Percentiles rank a stretch among this genome's conserved stretches.
Evolutionary conservation across 2,113 vertebrate species (phyloP).

Genomic region (Sphyrna mokarran): DNA sequence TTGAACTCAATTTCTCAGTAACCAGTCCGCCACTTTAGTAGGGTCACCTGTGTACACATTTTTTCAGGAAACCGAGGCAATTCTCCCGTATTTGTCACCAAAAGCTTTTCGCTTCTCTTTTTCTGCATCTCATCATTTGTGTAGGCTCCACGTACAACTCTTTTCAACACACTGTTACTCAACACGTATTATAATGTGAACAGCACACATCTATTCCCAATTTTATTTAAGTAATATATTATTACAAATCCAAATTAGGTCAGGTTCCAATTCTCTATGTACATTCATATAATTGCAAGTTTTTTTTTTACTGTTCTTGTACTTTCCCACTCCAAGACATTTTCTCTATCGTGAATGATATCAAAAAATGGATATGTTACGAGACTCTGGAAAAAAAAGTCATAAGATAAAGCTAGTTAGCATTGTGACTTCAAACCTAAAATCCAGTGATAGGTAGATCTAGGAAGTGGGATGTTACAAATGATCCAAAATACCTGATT

Average conservation of each 20-base stretch:
- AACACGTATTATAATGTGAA: background rate
- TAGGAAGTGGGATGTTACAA: background rate
- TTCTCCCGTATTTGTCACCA: too few species aligned
- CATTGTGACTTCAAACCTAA: background rate
- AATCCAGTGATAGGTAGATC: background rate
- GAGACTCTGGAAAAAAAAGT: background rate
- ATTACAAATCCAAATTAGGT: background rate
- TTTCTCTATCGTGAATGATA: background rate
- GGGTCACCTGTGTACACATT: background rate
- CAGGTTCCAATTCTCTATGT: background rate
- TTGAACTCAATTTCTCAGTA: background rate
- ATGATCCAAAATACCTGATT: background rate
- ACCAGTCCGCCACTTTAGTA: background rate
- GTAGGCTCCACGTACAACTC: background rate
- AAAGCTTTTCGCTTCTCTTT: background rate
- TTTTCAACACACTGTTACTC: background rate
- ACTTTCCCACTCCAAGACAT: background rate
- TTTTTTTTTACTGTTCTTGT: background rate
- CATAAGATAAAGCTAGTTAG: background rate
- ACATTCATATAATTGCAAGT: background rate
- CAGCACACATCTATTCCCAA: background rate
- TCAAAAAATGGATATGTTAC: background rate
- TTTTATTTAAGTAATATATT: background rate
- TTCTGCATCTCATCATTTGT: background rate
- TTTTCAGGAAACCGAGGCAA: background rate